Evolutionary conservation across 2,888 invertebrate species (phyloP), one percentile per base, ranked within the genome.

Genomic region (Melanostoma mellinum): DNA sequence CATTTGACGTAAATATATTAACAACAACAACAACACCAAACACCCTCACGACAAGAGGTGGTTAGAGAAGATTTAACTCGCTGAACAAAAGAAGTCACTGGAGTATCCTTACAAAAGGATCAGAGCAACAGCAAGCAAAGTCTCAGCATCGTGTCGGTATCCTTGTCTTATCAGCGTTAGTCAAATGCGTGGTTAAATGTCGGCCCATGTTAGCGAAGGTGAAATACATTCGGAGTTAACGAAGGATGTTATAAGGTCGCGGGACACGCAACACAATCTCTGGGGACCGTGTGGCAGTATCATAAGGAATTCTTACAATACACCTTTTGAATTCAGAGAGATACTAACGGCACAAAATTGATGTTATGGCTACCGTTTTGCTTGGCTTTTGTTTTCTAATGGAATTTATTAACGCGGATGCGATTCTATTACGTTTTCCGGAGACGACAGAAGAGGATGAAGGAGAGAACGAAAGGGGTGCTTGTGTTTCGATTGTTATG

Each of bases 161-260:
- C 65, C 78, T 71, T 71, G 79, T 75, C 67, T 75, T 79, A 84
- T 84, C 84, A 79, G 75, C 74, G 78, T 79, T 79, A 84, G 69
- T 84, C 84, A 84, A 84, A 79, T 79, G 79, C 74, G 75, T 84
- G 79, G 84, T 79, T 84, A 79, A 84, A 71, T 78, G 78, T 78
- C 74, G 74, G 74, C 67, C 69, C 81, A 76, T 48, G 76, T 46
- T 73, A 46, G 61, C 63, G 33, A 67, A 61, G 74, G 78, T 74
- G 63, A 78, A 65, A 67, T 67, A 82, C 73, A 32, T 73, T 56
- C 53, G 10, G 55, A 60, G 67, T n/a, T 60, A 75, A 73, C 77
- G 52, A 77, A 73, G 77, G 58, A 82, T 82, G 76, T 73, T 82
- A 73, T 74, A 82, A 84, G 84, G 84, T 75, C 79, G 84, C 84